phyloP scores from a whole-genome alignment of 1,140 invertebrate genomes.

The Platyscapa corneri region DNA sequence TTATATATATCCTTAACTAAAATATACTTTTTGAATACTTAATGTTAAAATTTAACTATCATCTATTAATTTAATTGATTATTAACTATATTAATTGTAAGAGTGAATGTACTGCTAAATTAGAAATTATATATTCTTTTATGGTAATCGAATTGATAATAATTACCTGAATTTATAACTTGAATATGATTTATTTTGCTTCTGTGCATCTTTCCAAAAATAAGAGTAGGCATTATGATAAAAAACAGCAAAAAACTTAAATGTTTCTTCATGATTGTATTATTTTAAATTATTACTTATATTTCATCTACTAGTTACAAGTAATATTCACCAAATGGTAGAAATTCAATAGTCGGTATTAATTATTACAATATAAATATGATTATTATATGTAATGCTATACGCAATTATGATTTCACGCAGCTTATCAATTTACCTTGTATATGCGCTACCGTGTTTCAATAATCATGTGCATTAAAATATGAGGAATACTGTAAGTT shows the following conservation, averaged over 20 bases:
- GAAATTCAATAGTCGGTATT: neutral
- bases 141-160: too few relatives aligned
- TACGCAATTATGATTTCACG: neutral
- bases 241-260: neutral
- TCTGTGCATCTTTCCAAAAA: neutral
- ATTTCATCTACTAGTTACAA: neutral
- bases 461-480: neutral
- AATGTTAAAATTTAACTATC: too few relatives aligned
- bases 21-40: too few relatives aligned
- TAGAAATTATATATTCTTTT: too few relatives aligned
- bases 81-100: too few relatives aligned
- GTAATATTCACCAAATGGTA: neutral
- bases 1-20: too few relatives aligned
- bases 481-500: too few relatives aligned
- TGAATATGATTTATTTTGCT: neutral
- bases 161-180: neutral
- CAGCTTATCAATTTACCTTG: constrained; percentile 16
- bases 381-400: too few relatives aligned
- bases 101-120: too few relatives aligned
- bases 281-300: neutral
- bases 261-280: neutral
- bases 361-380: neutral
- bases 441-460: neutral
- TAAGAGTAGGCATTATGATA: neutral
- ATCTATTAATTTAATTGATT: too few relatives aligned